Percentiles rank a stretch among this genome's conserved stretches.
Conservation (phyloP, 2,797 vertebrate species). For the Pterois miles region DNA sequence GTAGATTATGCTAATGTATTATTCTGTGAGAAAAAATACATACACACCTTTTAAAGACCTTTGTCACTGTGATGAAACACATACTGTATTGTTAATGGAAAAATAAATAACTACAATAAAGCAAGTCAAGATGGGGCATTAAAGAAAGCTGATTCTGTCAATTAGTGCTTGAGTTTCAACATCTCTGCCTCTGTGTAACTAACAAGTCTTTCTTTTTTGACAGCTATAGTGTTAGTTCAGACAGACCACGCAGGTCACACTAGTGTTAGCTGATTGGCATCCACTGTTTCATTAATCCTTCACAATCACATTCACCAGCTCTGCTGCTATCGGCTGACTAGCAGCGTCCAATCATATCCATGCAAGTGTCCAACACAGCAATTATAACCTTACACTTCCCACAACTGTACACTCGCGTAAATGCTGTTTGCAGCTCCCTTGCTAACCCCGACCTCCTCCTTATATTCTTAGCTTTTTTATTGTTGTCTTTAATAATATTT, state of each 20-base stretch:
- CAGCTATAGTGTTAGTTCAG: neutral
- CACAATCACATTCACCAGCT: neutral
- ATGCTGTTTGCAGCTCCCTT: neutral
- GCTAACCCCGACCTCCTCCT: neutral
- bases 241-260: neutral
- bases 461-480: neutral
- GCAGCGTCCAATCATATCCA: neutral
- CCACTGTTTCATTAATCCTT: neutral
- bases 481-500: conserved; percentile 12
- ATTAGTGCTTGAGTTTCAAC: neutral
- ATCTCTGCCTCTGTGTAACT: neutral
- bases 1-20: neutral
- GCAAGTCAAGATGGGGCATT: neutral
- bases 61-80: neutral
- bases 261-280: neutral
- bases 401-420: neutral
- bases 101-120: too few relatives aligned
- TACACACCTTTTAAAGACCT: neutral
- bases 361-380: neutral
- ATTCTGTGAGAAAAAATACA: neutral
- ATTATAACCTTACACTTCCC: neutral
- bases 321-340: neutral
- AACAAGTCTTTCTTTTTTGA: neutral
- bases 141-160: neutral
- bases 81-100: neutral